Evolutionary conservation across 92 coral and sea anemone genomes (phyloP).

Genomic region (Muricea muricata): DNA sequence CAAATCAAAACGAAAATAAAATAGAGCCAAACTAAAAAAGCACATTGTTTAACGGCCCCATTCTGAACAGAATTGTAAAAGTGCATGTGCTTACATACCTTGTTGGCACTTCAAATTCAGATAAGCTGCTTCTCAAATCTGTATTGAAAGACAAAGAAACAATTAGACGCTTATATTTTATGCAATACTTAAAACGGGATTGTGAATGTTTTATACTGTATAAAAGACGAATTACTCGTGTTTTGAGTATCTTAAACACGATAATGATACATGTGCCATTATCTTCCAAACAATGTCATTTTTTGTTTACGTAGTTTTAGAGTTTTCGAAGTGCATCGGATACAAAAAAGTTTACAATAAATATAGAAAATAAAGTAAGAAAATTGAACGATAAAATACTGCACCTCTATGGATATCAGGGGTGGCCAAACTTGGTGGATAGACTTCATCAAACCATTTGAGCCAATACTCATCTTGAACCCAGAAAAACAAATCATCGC

Average conservation of each 20-base stretch:
- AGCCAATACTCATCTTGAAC: slow-evolving; percentile 85
- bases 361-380: no score
- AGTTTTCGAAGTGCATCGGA: no score
- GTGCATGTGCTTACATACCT: neutral
- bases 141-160: neutral
- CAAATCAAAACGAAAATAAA: no score
- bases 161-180: neutral
- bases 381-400: neutral
- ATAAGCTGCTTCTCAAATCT: slow-evolving; percentile 11
- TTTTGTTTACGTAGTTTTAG: no score
- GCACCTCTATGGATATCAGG: slow-evolving; percentile 79
- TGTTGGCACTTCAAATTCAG: neutral
- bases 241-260: no score
- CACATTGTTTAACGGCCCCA: neutral
- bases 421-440: slow-evolving; percentile 84
- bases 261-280: no score
- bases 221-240: no score
- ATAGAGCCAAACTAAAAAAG: neutral
- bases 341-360: no score
- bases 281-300: no score
- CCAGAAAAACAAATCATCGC: slow-evolving; percentile 68
- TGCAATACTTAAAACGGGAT: no score
- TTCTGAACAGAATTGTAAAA: no score
- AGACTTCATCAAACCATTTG: slow-evolving; percentile 97
- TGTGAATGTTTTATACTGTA: no score